These are phyloP conservation scores for Olivierus martensii DNA, from an alignment of 1,140 invertebrate genomes.

Conservation along the genomic window DNA sequence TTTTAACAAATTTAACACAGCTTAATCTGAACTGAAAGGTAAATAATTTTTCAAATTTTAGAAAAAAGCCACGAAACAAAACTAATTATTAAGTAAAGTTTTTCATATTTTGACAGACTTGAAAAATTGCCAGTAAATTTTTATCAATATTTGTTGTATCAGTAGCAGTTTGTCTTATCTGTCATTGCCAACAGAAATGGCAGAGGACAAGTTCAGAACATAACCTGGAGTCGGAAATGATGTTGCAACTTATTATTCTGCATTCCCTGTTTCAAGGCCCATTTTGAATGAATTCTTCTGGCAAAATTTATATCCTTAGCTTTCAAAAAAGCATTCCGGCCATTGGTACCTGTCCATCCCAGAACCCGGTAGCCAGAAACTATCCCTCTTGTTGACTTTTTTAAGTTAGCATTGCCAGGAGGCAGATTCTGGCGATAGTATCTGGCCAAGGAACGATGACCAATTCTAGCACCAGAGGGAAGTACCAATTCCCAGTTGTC, in stretches of 20 bases:
- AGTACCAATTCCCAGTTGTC: constrained; percentile 69
- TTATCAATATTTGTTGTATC: too few relatives aligned
- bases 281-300: constrained; percentile 62
- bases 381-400: constrained; percentile 45
- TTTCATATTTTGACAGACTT: too few relatives aligned
- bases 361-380: constrained; percentile 50
- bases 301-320: constrained; percentile 70
- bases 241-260: constrained; percentile 75
- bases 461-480: constrained; percentile 74
- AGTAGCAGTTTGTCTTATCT: too few relatives aligned
- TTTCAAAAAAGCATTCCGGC: constrained; percentile 48
- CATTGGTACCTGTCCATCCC: constrained; percentile 60
- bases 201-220: constrained; percentile 42
- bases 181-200: too few relatives aligned
- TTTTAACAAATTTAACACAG: too few relatives aligned
- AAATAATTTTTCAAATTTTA: too few relatives aligned
- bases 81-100: too few relatives aligned
- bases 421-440: constrained; percentile 61
- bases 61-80: too few relatives aligned
- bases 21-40: too few relatives aligned
- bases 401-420: constrained; percentile 27
- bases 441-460: constrained; percentile 67
- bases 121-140: too few relatives aligned
- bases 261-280: constrained; percentile 54
- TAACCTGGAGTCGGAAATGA: constrained; percentile 63